Percentiles rank a stretch among this genome's conserved stretches.
phyloP scores from a whole-genome alignment of 2,888 invertebrate species.

The Dasypolia templi region DNA sequence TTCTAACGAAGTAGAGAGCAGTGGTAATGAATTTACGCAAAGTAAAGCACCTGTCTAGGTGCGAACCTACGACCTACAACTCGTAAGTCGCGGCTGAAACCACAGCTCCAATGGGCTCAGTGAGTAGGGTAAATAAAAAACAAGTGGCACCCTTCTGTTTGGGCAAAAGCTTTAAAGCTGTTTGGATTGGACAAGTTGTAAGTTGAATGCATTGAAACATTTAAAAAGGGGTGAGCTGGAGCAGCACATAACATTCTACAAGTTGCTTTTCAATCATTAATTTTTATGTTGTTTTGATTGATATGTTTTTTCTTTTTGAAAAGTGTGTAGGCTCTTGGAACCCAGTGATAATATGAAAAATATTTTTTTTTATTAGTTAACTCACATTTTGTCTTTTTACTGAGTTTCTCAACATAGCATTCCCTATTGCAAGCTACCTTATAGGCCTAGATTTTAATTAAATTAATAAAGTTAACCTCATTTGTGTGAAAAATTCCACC shows the following conservation, averaged over 20 bases:
- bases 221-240: neutral
- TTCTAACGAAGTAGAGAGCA: too few relatives aligned
- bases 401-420: neutral
- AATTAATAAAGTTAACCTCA: neutral
- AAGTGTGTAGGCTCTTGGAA: neutral
- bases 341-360: neutral
- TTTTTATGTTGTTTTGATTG: neutral
- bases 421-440: neutral
- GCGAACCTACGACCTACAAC: too few relatives aligned
- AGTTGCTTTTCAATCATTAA: neutral
- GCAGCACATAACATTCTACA: neutral
- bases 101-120: neutral
- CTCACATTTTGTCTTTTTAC: neutral
- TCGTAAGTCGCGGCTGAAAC: too few relatives aligned
- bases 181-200: neutral
- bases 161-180: neutral
- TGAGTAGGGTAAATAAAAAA: neutral
- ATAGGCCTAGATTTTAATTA: neutral
- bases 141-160: constrained; percentile 3
- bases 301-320: neutral
- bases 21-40: too few relatives aligned
- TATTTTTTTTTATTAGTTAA: neutral
- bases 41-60: too few relatives aligned
- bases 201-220: neutral
- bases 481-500: neutral